Percentiles rank a stretch among this genome's conserved stretches.
These are phyloP conservation scores for Erannis defoliaria DNA, from an alignment of 2,888 invertebrate species.

Conservation along the genomic window DNA sequence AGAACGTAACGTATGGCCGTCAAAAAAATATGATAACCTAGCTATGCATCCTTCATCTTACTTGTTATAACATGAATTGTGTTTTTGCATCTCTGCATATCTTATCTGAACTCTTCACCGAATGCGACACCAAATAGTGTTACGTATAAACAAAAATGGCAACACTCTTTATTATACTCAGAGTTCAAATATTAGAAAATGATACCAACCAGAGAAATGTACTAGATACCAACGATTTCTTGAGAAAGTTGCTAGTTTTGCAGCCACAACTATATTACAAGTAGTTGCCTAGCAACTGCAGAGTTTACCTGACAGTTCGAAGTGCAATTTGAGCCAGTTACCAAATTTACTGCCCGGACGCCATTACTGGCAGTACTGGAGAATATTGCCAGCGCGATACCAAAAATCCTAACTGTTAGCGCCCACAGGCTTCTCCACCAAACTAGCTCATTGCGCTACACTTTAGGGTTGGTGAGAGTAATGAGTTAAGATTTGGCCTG, in stretches of 20 bases:
- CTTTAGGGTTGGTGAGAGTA: background rate
- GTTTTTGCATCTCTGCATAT: too few species aligned
- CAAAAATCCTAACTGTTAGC: conserved; percentile 20
- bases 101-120: too few species aligned
- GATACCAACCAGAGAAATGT: too few species aligned
- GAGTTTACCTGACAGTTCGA: background rate
- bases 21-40: too few species aligned
- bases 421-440: conserved; percentile 9
- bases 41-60: too few species aligned
- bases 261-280: background rate
- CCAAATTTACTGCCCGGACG: conserved; percentile 2
- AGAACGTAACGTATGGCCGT: too few species aligned
- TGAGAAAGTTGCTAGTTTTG: background rate
- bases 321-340: conserved; percentile 1
- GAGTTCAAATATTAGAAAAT: too few species aligned
- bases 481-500: background rate
- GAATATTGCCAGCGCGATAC: conserved; percentile 13
- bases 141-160: too few species aligned
- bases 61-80: too few species aligned
- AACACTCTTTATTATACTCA: too few species aligned
- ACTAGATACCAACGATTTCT: too few species aligned
- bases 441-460: conserved; percentile 10
- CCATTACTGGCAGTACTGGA: conserved; percentile 12
- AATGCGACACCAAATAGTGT: too few species aligned
- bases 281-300: background rate